Percentiles rank a stretch among this genome's conserved stretches.
Conservation (phyloP, 2,888 invertebrate genomes). For the Ethmia dodecea region DNA sequence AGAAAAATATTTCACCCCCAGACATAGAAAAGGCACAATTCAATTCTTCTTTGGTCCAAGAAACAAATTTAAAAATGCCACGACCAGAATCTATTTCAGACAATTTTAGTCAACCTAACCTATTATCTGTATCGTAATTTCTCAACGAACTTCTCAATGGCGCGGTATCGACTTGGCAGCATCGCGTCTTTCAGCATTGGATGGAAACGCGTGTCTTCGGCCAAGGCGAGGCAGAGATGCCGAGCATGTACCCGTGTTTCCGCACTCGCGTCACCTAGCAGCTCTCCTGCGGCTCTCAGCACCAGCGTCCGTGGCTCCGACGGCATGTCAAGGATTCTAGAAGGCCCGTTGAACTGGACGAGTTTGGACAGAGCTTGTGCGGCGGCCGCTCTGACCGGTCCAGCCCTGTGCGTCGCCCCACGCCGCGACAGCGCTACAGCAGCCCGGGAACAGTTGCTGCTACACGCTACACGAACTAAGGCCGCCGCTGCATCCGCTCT, state of each 20-base stretch:
- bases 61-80: background rate
- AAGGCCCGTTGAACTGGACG: slow-evolving; percentile 85
- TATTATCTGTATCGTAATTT: slow-evolving; percentile 60
- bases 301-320: slow-evolving; percentile 89
- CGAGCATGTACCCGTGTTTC: slow-evolving; percentile 91
- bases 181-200: slow-evolving; percentile 88
- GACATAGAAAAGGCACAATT: no score
- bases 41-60: no score
- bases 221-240: slow-evolving; percentile 84
- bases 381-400: slow-evolving; percentile 89
- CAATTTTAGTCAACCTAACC: no score
- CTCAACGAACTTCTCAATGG: slow-evolving; percentile 89
- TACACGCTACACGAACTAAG: slow-evolving; percentile 88
- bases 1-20: no score
- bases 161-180: slow-evolving; percentile 85
- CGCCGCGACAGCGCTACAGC: slow-evolving; percentile 81
- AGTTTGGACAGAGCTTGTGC: slow-evolving; percentile 86
- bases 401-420: slow-evolving; percentile 90
- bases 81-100: no score
- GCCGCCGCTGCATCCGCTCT: slow-evolving; percentile 92
- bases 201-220: slow-evolving; percentile 86
- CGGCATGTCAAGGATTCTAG: slow-evolving; percentile 83
- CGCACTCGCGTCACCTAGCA: slow-evolving; percentile 90
- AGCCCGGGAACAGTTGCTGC: slow-evolving; percentile 82
- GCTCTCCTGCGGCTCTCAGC: slow-evolving; percentile 87